These are phyloP conservation scores for Andrena minutula DNA, from an alignment of 2,888 invertebrate genomes.

Conservation along the genomic window DNA sequence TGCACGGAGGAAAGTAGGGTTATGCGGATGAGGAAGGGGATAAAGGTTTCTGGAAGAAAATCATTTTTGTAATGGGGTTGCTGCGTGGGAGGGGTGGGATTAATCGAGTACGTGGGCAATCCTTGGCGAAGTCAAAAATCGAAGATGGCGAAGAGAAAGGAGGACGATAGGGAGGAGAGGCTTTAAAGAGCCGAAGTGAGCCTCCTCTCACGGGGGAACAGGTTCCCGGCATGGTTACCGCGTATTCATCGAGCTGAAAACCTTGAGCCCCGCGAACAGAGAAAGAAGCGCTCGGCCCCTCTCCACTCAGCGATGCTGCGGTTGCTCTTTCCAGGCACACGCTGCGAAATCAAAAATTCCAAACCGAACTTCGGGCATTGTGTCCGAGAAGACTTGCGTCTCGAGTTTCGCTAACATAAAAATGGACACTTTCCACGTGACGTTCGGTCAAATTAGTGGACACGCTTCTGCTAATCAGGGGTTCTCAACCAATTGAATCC, in stretches of 20 bases:
- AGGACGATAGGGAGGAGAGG: slow-evolving; percentile 50
- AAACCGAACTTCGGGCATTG: slow-evolving; percentile 18
- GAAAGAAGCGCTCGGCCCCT: slow-evolving; percentile 42
- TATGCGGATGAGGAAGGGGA: not conserved
- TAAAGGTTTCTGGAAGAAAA: no score
- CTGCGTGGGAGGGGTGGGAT: not conserved
- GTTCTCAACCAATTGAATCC: no score
- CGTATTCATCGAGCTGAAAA: slow-evolving; percentile 84
- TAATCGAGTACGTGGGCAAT: not conserved
- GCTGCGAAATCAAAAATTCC: slow-evolving; percentile 57
- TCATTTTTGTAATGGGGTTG: no score
- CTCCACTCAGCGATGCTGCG: slow-evolving; percentile 46
- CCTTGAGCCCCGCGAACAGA: slow-evolving; percentile 71
- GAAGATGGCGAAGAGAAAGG: slow-evolving; percentile 33
- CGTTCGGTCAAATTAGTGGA: no score
- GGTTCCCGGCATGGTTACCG: slow-evolving; percentile 83
- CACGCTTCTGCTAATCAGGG: no score
- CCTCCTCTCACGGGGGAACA: slow-evolving; percentile 77
- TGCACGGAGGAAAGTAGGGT: not conserved
- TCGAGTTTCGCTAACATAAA: no score
- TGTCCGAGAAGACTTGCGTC: no score
- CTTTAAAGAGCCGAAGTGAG: slow-evolving; percentile 74
- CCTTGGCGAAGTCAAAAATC: slow-evolving; percentile 40
- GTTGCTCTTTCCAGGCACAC: slow-evolving; percentile 54
- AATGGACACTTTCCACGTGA: no score